Conservation (phyloP, 2,797 vertebrate species). For the Pipistrellus nathusii region DNA sequence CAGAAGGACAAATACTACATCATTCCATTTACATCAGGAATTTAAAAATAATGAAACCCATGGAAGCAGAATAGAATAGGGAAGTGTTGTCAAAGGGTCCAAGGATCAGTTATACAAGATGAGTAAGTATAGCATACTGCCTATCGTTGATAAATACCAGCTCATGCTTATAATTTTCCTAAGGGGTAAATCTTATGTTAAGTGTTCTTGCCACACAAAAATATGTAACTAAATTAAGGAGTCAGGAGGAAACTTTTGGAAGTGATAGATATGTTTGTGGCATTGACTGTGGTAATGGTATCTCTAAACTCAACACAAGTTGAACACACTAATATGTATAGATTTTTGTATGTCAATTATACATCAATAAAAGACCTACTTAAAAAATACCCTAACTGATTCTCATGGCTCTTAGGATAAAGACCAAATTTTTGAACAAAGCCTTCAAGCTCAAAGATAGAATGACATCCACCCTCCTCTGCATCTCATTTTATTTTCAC, state of each 20-base stretch:
- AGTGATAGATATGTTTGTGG: background rate
- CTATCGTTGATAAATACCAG: background rate
- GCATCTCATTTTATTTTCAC: background rate
- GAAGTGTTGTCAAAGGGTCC: background rate
- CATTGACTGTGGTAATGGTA: background rate
- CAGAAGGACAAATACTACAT: background rate
- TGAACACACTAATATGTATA: background rate
- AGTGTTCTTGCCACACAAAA: background rate
- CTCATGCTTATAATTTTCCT: background rate
- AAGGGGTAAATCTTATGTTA: background rate
- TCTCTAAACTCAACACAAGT: background rate
- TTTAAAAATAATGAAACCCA: background rate
- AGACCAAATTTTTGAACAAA: background rate
- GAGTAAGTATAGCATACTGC: background rate
- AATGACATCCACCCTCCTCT: background rate
- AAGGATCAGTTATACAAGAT: background rate
- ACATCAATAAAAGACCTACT: background rate
- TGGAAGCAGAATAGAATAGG: background rate
- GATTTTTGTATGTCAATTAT: background rate
- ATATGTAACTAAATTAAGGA: background rate
- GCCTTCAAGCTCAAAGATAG: background rate
- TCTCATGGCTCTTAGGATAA: background rate
- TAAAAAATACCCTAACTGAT: background rate
- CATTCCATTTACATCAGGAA: background rate
- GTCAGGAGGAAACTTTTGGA: background rate